phyloP scores from a whole-genome alignment of 53 echinoderm and acorn worm genomes.

The Glandiceps talaboti region DNA sequence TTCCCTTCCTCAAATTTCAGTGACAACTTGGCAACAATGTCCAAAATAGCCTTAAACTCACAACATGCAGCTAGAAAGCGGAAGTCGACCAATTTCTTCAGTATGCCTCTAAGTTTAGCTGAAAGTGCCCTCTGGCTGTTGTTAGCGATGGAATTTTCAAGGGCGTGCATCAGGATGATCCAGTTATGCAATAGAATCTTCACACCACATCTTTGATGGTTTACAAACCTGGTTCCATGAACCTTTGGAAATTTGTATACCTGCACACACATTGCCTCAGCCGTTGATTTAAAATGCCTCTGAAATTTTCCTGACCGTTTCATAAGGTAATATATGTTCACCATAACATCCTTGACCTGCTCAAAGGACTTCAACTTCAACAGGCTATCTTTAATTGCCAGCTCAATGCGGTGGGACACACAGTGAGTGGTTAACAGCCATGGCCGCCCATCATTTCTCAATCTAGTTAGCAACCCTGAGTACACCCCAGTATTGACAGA shows the following conservation, averaged over 20 bases:
- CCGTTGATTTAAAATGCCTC: conserved; percentile 29
- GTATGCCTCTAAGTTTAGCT: conserved; percentile 31
- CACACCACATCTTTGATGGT: conserved; percentile 38
- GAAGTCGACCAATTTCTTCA: conserved; percentile 20
- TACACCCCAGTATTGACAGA: conserved; percentile 27
- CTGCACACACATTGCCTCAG: conserved; percentile 14
- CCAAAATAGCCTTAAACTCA: not conserved
- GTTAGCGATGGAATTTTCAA: conserved; percentile 39
- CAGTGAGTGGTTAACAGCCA: conserved; percentile 37
- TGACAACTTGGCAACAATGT: not conserved
- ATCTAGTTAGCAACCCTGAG: conserved; percentile 24
- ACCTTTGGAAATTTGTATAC: conserved; percentile 53
- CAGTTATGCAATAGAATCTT: conserved; percentile 39
- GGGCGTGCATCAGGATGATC: conserved; percentile 26
- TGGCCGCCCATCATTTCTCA: conserved; percentile 25
- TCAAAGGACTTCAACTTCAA: conserved; percentile 30
- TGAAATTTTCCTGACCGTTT: conserved; percentile 35
- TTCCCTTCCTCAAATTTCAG: not conserved
- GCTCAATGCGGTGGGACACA: conserved; percentile 34
- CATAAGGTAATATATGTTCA: conserved; percentile 32
- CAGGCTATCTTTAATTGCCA: conserved; percentile 30
- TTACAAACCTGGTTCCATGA: conserved; percentile 45
- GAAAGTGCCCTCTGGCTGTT: conserved; percentile 19
- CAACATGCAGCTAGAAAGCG: not conserved
- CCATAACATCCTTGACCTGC: conserved; percentile 35